Base-by-base conservation (phyloP, 2,797 vertebrate species). In the Pterois miles region DNA sequence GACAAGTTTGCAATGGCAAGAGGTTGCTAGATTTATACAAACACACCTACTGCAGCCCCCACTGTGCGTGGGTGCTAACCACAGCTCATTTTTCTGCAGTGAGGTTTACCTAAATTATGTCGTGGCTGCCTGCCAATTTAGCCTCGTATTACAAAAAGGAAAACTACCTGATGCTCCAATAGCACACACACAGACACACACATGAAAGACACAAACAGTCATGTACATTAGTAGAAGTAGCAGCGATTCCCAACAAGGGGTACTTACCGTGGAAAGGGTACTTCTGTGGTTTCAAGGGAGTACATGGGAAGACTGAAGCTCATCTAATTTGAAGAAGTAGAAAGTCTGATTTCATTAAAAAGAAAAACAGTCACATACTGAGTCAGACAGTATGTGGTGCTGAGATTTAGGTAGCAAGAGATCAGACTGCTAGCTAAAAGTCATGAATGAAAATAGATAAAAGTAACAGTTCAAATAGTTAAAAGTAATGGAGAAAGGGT, bases 61-160 rank as follows among this genome's bases (percentile, higher is more conserved):
- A 8, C 36, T 57, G 34, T 31, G 29, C 53, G 65, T 18, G 3
- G 29, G 52, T 14, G 27, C 69, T 14, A 65, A 73, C 43, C 3
- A 2, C 34, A 65, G 59, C 74, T 65, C 23, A 73, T 82, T 34
- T 46, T 74, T 74, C 38, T 75, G 40, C 63, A 22, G 7, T 75
- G 76, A 58, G 60, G 27, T 71, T 73, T 18, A 14, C 18, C 27
- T 58, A 22, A 43, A 58, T 58, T 18, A 5, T 8, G 4, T 4
- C 36, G 20, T 59, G 40, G 48, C 67, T 74, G 14, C 38, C 2
- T 46, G 50, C 40, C 64, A 76, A 54, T 62, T 74, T 76, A 59
- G 72, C 71, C 16, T 8, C 1, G 4, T 4, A 31, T 33, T 8
- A 29, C 33, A 69, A 33, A 52, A 34, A 40, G 50, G 71, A 65